Conservation (phyloP, 1,140 invertebrate genomes). For the Drosophila varians region DNA sequence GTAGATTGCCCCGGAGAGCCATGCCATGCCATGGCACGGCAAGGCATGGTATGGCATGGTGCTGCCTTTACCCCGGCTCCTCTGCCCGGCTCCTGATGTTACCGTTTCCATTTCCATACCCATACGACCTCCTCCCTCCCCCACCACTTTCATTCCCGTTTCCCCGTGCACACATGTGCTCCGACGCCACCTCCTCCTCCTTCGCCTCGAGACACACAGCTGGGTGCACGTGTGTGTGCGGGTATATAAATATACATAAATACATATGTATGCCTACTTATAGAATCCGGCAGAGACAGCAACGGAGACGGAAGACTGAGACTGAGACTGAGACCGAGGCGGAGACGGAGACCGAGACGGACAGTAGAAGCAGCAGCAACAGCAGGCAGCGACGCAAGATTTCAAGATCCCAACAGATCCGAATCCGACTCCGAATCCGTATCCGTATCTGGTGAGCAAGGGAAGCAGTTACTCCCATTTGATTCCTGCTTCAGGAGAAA, state of each 20-base stretch:
- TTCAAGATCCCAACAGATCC: conserved; percentile 25
- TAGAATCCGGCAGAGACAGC: conserved; percentile 63
- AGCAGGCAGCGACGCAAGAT: conserved; percentile 27
- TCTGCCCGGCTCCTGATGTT: neutral
- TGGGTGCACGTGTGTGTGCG: conserved; percentile 25
- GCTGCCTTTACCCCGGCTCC: too few species aligned
- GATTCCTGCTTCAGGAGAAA: conserved; percentile 56
- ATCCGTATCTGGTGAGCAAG: too few species aligned
- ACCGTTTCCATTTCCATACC: neutral
- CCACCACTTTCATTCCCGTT: conserved; percentile 23
- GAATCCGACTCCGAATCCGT: too few species aligned
- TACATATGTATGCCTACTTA: conserved; percentile 71
- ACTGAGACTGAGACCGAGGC: conserved; percentile 13
- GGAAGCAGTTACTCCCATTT: conserved; percentile 49
- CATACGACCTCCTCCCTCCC: neutral
- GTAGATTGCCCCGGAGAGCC: conserved; percentile 66
- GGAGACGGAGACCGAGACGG: conserved; percentile 2
- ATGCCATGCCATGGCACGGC: too few species aligned
- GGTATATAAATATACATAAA: conserved; percentile 63
- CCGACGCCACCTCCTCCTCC: too few species aligned
- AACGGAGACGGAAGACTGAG: conserved; percentile 7
- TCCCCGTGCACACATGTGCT: conserved; percentile 65
- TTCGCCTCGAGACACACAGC: too few species aligned
- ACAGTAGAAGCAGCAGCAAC: conserved; percentile 7
- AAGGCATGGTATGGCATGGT: too few species aligned